Evolutionary conservation across 2,797 vertebrate genomes (phyloP), one percentile per base, ranked within the genome.

Genomic region (Serranus cabrilla): DNA sequence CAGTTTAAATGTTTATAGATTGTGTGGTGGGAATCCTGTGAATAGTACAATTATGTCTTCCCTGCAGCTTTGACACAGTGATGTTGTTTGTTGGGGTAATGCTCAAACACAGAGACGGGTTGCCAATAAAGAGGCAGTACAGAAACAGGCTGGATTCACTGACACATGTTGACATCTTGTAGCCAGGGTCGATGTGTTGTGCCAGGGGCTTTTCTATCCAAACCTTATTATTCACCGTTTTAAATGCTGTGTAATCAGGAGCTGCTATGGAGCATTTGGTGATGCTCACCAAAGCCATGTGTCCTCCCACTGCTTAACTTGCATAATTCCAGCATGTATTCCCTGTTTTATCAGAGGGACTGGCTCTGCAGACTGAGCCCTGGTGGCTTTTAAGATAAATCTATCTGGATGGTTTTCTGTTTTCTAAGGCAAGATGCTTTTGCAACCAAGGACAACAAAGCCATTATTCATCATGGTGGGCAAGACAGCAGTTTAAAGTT

Each of bases 361-460:
- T 40, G 51, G 23, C 56, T 66, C 55, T 59, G 64, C 14, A 47
- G 52, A 20, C 54, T 10, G 31, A 60, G 50, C 47, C 45, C 40
- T 70, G 39, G 39, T 59, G 76, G 9, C 34, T 74, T 66, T 76
- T 65, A 43, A 40, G 55, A 60, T 54, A 62, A 62, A 82, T 76
- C 64, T 68, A 18, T 64, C 23, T 47, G 23, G 71, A 59, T 27
- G 50, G 4, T 51, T 63, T 74, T 57, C 66, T 70, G 57, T 76
- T 81, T 62, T 51, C 52, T 56, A 2, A 47, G 56, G 50, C 60
- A 47, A 42, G 21, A 74, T 27, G 46, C 18, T 23, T 67, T 61
- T 62, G 20, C 59, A 66, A 45, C 73, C 74, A 79, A 76, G 69
- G 78, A 81, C 80, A 83, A 73, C 63, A 61, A 78, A 79, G 57